Base-by-base conservation (phyloP, 2,888 invertebrate species). In the Serrognathus titanus region DNA sequence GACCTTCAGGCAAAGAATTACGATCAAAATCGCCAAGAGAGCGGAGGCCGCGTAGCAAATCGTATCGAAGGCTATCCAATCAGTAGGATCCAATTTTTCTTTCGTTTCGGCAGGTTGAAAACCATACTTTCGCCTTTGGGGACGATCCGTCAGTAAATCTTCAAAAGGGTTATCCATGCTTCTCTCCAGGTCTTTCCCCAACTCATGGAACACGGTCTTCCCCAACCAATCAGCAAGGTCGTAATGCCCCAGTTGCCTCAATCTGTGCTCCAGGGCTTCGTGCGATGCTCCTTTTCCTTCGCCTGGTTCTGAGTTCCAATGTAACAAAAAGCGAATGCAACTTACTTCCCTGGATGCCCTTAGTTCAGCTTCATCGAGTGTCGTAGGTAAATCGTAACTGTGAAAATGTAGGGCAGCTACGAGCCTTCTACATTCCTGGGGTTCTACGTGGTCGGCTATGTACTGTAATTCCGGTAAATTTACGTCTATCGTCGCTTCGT, bases 151-250 rank as follows among this genome's bases (percentile, higher is more conserved):
- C 38, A 62, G 57, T 37, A 71, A 49, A 12, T 67, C 66, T 11
- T 66, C 62, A 47, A 77, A 70, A 0, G 73, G 73, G 16, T 68
- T 55, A 13, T 70, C 64, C 41, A 77, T 55, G 49, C 69, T 68
- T 20, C 67, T 60, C 48, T 75, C 65, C 41, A 78, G 64, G 57
- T 85, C 82, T 53, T 76, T 71, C 3, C 81, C 79, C 31, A 86
- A 69, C 62, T 83, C 77, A 40, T 79, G 76, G 66, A 84, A 85
- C 1, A 83, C 81, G 0, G 80, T 79, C 57, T 74, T 78, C 7
- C 84, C 83, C 1, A 88, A 68, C 85, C 86, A 86, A 63, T 83
- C 80, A 1, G 86, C 85, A 50, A 87, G 70, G 59, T 84, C 81
- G 0, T 61, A 58, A 62, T 80, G 81, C 16, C 80, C 81, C 55